Evolutionary conservation across 2,888 invertebrate genomes (phyloP), one percentile per base, ranked within the genome.

Genomic region (Cryptosula pallasiana): DNA sequence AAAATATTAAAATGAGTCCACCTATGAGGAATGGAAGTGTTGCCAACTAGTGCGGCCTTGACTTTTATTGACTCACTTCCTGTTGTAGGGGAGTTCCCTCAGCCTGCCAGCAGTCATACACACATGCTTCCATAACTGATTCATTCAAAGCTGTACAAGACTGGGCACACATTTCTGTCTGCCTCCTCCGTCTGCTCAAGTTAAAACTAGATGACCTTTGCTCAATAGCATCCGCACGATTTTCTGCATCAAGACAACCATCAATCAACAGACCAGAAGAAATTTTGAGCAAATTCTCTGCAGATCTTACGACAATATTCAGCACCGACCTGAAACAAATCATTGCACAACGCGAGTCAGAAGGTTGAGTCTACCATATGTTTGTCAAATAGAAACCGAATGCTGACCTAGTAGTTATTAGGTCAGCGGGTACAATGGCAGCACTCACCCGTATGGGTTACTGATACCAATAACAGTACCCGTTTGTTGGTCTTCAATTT

Each of bases 71-170:
- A n/a, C 34, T 63, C 32, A 63, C 63, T n/a, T 63, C 63, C 27
- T 5, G 5, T n/a, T 63, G 29, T 3, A 63, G 63, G 3, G 3
- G 29, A 9, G 63, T 63, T 16, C 63, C 63, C 27, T 32, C 32
- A 32, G 63, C 63, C n/a, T 63, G 63, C 9, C 13, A 63, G 32
- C 63, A 63, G 63, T 63, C 63, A 63, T 63, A 63, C 3, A 63
- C 32, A 63, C 63, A 63, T 1, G 63, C 27, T 9, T 63, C 32
- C 32, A 32, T 63, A 2, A 63, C 3, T 20, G 63, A 27, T 2
- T 25, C 63, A 20, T 63, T 27, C 32, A 63, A 5, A 5, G 29
- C 27, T 27, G 63, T 9, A 32, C 63, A 27, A 3, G 20, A 16
- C 32, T 63, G 32, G 16, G 63, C 27, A n/a, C 63, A 63, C 9